These are phyloP conservation scores for Drosophila pseudotakahashii DNA, from an alignment of 2,888 invertebrate genomes.

Conservation along the genomic window DNA sequence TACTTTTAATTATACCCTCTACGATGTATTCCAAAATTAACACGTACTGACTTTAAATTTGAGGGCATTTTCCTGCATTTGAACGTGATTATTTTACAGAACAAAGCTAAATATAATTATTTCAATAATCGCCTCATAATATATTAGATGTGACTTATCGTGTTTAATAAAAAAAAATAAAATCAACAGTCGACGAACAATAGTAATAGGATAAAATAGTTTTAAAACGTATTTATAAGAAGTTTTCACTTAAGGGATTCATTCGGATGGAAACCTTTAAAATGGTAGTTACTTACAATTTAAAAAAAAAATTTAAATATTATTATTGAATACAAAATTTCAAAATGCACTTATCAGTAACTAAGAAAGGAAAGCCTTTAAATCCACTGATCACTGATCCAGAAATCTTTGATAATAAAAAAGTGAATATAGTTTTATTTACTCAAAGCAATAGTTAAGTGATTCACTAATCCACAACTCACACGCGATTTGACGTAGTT, in stretches of 20 bases:
- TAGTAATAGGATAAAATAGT: too few species aligned
- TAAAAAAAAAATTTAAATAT: too few species aligned
- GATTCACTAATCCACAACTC: conserved; percentile 3
- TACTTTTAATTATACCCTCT: neutral
- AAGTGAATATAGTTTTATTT: neutral
- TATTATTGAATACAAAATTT: too few species aligned
- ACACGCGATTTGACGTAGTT: conserved; percentile 17
- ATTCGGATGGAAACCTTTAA: too few species aligned
- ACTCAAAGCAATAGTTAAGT: neutral
- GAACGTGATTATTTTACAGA: conserved; percentile 4
- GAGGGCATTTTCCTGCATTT: neutral
- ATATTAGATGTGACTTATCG: neutral
- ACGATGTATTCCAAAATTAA: neutral
- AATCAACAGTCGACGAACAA: too few species aligned
- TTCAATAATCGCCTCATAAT: too few species aligned
- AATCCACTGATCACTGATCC: neutral
- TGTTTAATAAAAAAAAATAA: neutral
- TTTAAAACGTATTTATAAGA: too few species aligned
- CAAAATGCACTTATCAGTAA: too few species aligned
- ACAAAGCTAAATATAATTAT: neutral
- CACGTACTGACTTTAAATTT: neutral
- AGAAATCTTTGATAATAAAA: neutral
- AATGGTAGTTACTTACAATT: too few species aligned
- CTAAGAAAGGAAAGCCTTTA: too few species aligned
- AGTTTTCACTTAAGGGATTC: too few species aligned